Evolutionary conservation across 2,888 invertebrate species (phyloP).

Genomic region (Yponomeuta evonymella): DNA sequence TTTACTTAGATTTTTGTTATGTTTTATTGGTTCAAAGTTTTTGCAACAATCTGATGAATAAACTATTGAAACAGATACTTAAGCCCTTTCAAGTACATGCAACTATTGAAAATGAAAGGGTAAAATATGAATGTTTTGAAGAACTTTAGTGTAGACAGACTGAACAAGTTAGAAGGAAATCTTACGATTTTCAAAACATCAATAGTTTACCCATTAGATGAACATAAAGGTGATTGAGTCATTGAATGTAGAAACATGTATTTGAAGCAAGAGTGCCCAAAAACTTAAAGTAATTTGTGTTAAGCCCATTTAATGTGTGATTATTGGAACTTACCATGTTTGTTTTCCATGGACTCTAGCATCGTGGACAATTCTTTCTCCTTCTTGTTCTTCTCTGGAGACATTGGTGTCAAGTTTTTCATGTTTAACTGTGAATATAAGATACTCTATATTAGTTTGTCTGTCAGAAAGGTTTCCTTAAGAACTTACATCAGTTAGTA

Average conservation of each 20-base stretch:
- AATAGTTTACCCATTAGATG: constrained; percentile 73
- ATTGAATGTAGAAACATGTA: constrained; percentile 1
- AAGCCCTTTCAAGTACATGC: constrained; percentile 68
- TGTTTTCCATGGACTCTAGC: constrained; percentile 87
- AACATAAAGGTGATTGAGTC: constrained; percentile 18
- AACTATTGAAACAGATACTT: constrained; percentile 75
- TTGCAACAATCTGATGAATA: constrained; percentile 79
- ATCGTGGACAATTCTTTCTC: constrained; percentile 85
- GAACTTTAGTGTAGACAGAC: constrained; percentile 24
- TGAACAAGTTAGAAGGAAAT: constrained; percentile 24
- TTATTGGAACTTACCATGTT: constrained; percentile 81
- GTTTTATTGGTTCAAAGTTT: neutral
- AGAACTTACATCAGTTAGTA: too few relatives aligned
- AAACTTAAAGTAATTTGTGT: neutral
- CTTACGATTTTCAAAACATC: constrained; percentile 61
- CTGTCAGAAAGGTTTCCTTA: neutral
- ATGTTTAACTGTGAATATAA: constrained; percentile 69
- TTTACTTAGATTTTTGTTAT: neutral
- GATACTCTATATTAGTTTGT: neutral
- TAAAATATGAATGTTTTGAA: constrained; percentile 75
- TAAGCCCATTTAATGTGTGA: too few relatives aligned
- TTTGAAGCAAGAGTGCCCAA: neutral
- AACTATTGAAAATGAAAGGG: constrained; percentile 70
- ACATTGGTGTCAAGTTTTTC: constrained; percentile 75
- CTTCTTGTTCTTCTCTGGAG: constrained; percentile 80